phyloP scores from a whole-genome alignment of 2,797 vertebrate species.

The Mormyrus proboscirostris region DNA sequence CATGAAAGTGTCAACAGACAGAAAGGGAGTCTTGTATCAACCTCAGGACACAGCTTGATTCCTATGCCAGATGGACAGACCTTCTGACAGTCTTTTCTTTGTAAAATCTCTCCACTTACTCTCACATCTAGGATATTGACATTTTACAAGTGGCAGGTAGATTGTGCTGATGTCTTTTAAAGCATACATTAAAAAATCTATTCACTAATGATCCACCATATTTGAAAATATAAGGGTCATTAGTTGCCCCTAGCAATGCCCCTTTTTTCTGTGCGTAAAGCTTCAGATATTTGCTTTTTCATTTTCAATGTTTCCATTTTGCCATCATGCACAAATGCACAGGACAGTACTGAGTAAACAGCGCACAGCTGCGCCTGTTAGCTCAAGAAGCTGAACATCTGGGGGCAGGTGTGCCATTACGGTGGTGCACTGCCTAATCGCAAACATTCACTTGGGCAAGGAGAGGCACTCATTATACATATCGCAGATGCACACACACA shows the following conservation, averaged over 20 bases:
- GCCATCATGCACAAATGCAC: not conserved
- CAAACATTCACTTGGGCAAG: not conserved
- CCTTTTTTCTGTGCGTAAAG: not conserved
- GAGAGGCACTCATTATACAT: not conserved
- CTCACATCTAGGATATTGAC: not conserved
- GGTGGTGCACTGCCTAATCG: not conserved
- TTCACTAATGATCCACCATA: not conserved
- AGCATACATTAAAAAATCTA: conserved; percentile 1
- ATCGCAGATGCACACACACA: not conserved
- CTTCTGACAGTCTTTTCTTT: not conserved
- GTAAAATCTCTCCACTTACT: not conserved
- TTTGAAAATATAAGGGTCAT: not conserved
- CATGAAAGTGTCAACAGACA: not conserved
- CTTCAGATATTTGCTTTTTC: not conserved
- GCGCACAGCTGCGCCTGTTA: not conserved
- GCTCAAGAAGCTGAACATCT: conserved; percentile 3
- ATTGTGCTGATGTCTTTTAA: not conserved
- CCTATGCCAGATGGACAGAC: not conserved
- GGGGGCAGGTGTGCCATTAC: not conserved
- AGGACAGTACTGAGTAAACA: not conserved
- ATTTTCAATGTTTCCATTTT: not conserved
- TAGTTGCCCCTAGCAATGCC: not conserved
- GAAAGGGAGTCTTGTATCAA: not conserved
- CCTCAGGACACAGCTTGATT: not conserved
- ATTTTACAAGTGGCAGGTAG: not conserved